phyloP scores from a whole-genome alignment of 2,797 vertebrate genomes.

The Dendrocincla tyrannina region DNA sequence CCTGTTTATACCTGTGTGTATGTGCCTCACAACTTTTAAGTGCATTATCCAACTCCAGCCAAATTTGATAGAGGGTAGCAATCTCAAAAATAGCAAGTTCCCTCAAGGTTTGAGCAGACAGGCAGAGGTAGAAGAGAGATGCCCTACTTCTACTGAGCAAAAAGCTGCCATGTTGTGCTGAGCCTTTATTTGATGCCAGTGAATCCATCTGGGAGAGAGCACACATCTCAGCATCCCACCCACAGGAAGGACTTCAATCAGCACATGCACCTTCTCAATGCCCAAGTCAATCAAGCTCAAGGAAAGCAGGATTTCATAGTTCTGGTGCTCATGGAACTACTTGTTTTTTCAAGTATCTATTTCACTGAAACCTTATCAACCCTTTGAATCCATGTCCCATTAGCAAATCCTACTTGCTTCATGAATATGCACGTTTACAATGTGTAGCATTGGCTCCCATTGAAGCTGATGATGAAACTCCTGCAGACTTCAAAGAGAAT shows the following conservation, averaged over 20 bases:
- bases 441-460: background rate
- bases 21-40: constrained; percentile 23
- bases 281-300: background rate
- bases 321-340: background rate
- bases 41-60: constrained; percentile 21
- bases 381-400: constrained; percentile 34
- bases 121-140: constrained; percentile 41
- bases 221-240: background rate
- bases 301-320: background rate
- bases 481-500: constrained; percentile 62
- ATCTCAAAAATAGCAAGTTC: constrained; percentile 64
- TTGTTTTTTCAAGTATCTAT: background rate
- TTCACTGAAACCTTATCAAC: constrained; percentile 26
- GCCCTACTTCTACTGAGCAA: constrained; percentile 55
- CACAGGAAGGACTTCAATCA: constrained; percentile 19
- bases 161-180: constrained; percentile 46
- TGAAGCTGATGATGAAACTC: constrained; percentile 60
- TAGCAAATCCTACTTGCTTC: constrained; percentile 19
- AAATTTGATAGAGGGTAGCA: constrained; percentile 17
- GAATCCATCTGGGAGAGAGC: constrained; percentile 30
- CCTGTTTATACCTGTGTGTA: background rate
- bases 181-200: background rate
- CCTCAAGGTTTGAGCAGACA: constrained; percentile 61
- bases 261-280: background rate
- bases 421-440: constrained; percentile 53